Conservation (phyloP, 1,140 invertebrate genomes). For the Listronotus bonariensis region DNA sequence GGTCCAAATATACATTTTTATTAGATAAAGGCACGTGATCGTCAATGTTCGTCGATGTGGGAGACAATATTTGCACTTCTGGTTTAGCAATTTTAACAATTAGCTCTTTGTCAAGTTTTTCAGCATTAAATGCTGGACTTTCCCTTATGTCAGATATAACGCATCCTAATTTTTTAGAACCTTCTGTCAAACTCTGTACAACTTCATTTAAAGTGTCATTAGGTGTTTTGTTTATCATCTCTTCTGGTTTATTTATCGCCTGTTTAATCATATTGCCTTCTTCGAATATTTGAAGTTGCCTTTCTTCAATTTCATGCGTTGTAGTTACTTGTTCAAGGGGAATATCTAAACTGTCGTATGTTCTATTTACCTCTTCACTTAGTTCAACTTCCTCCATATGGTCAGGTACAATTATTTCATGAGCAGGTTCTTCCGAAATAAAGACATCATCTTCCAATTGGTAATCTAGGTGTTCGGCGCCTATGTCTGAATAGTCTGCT, state of each 20-base stretch:
- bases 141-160: too few species aligned
- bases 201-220: not conserved
- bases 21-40: conserved; percentile 2
- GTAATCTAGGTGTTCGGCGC: too few species aligned
- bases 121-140: too few species aligned
- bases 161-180: too few species aligned
- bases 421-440: conserved; percentile 8
- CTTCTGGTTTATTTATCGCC: not conserved
- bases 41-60: conserved; percentile 31
- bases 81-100: conserved; percentile 5
- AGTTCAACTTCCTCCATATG: conserved; percentile 24
- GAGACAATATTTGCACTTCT: conserved; percentile 29
- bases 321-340: conserved; percentile 25
- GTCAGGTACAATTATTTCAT: conserved; percentile 24
- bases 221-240: not conserved
- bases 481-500: too few species aligned
- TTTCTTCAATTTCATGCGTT: not conserved
- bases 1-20: conserved; percentile 2
- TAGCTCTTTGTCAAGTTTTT: too few species aligned
- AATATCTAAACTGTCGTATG: conserved; percentile 10
- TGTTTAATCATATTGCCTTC: too few species aligned
- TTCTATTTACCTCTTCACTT: conserved; percentile 1
- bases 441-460: conserved; percentile 28
- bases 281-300: not conserved
- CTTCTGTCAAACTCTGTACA: not conserved